These are phyloP conservation scores for Ctenomys sociabilis DNA, from an alignment of 2,113 vertebrate genomes.

Conservation along the genomic window DNA sequence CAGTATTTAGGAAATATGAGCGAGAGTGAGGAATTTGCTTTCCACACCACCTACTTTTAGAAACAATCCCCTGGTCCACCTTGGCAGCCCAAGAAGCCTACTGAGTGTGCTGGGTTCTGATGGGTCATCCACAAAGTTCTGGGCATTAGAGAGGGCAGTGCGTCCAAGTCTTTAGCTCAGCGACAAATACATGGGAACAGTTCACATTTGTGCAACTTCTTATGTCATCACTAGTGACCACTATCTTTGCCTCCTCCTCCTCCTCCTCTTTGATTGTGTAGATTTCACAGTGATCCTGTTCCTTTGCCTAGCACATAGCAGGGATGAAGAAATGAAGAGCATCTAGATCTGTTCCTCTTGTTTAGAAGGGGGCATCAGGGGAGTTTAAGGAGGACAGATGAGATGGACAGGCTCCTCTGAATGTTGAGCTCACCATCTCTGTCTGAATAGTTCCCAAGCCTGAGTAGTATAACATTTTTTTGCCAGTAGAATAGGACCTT, in stretches of 20 bases:
- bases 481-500: not conserved
- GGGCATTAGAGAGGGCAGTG: rapidly evolving
- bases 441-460: not conserved
- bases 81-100: not conserved
- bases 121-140: not conserved
- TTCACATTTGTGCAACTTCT: not conserved
- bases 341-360: not conserved
- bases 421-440: not conserved
- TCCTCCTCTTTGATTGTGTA: not conserved
- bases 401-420: not conserved
- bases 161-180: not conserved
- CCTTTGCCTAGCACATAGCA: rapidly evolving
- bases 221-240: not conserved
- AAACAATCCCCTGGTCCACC: not conserved
- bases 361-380: not conserved
- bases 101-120: rapidly evolving
- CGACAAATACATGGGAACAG: too few species aligned
- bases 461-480: not conserved
- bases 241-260: not conserved
- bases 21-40: not conserved
- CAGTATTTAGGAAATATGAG: not conserved
- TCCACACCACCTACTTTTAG: not conserved
- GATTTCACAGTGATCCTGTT: not conserved
- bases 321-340: not conserved
- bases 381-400: not conserved